Conservation (phyloP, 1,140 invertebrate species). For the Anagrus nilaparvatae region DNA sequence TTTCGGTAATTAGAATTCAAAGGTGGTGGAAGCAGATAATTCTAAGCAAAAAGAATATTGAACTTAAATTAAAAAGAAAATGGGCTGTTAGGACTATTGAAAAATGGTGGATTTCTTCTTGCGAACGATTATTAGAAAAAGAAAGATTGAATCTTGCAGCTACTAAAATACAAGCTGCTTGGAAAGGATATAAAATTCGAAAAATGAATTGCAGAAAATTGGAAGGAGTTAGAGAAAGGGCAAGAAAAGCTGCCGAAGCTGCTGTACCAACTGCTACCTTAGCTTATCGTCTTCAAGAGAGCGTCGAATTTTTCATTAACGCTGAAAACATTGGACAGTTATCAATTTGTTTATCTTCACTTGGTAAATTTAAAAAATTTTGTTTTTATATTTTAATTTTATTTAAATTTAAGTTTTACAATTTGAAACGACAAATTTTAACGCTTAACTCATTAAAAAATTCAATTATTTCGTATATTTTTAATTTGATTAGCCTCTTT, state of each 20-base stretch:
- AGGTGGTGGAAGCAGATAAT: conserved; percentile 29
- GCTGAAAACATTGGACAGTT: conserved; percentile 25
- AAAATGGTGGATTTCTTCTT: conserved; percentile 17
- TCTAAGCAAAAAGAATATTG: conserved; percentile 12
- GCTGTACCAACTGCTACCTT: conserved; percentile 21
- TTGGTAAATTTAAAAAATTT: conserved; percentile 27
- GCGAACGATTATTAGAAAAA: conserved; percentile 36
- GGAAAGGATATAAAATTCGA: conserved; percentile 49
- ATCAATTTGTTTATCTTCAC: conserved; percentile 24
- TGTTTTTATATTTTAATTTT: not conserved
- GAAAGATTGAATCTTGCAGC: conserved; percentile 42
- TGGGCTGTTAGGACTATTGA: conserved; percentile 14
- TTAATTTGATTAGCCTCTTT: not conserved
- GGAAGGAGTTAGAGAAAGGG: conserved; percentile 37
- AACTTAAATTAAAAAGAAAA: not conserved
- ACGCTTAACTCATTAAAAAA: not conserved
- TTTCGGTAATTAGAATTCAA: conserved; percentile 31
- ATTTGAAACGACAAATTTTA: conserved; percentile 1
- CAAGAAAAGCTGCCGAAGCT: conserved; percentile 38
- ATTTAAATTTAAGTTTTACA: not conserved
- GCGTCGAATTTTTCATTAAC: conserved; percentile 20
- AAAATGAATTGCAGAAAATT: conserved; percentile 28
- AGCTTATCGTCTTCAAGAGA: conserved; percentile 19
- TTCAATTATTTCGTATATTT: not conserved
- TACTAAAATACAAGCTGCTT: conserved; percentile 53